A percentile compares a stretch with the other conserved stretches of the same genome.
phyloP scores from a whole-genome alignment of 2,797 vertebrate species.

The Brachymystax lenok region DNA sequence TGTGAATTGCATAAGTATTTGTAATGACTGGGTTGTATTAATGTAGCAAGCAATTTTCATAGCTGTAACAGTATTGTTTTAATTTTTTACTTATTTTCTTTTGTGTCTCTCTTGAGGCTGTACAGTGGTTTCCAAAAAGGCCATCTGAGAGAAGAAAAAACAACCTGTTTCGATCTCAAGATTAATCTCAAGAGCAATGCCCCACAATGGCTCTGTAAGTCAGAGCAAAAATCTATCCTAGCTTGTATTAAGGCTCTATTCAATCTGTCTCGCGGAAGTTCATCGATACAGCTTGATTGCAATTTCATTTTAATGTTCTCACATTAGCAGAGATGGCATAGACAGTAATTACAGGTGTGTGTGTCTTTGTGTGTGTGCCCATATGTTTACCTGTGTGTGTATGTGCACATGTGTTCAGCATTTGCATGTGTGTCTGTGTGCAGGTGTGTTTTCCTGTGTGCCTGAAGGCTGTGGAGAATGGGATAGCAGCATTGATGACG shows the following conservation, averaged over 20 bases:
- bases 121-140: not conserved
- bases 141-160: not conserved
- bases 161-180: not conserved
- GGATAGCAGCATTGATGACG: constrained; percentile 48
- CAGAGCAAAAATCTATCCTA: constrained; percentile 22
- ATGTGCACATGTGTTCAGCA: too few relatives aligned
- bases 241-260: too few relatives aligned
- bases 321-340: too few relatives aligned
- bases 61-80: not conserved
- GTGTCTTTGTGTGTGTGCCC: not conserved
- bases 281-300: too few relatives aligned
- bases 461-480: constrained; percentile 30
- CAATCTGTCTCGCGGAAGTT: too few relatives aligned
- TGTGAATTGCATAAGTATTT: not conserved
- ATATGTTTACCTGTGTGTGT: too few relatives aligned
- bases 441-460: not conserved
- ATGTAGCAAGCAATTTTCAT: not conserved
- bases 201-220: constrained; percentile 1
- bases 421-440: too few relatives aligned
- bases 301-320: too few relatives aligned
- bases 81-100: not conserved
- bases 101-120: not conserved
- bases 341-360: constrained; percentile 49
- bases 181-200: constrained; percentile 6
- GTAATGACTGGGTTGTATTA: not conserved